Conservation (phyloP, 2,113 vertebrate species). For the Heptranchias perlo region DNA sequence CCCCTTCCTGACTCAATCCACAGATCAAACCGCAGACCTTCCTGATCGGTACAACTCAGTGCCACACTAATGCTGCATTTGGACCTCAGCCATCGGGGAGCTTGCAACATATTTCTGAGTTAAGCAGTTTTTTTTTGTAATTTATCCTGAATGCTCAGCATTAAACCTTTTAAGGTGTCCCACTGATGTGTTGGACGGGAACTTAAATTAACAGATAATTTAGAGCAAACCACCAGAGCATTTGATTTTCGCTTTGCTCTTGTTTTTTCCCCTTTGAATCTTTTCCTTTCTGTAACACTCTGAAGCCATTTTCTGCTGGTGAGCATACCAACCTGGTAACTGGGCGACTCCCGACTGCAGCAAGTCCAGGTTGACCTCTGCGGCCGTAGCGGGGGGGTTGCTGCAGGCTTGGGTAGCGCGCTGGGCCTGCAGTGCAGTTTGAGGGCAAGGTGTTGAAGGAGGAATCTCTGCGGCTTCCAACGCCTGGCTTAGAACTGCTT, state of each 20-base stretch:
- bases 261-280: neutral
- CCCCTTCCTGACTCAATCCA: neutral
- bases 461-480: neutral
- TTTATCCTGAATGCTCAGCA: neutral
- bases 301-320: neutral
- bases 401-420: neutral
- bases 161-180: neutral
- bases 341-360: constrained; percentile 60
- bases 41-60: neutral
- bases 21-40: neutral
- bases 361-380: constrained; percentile 61
- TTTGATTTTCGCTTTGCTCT: neutral
- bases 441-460: neutral
- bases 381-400: constrained; percentile 49
- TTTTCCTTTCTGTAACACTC: neutral
- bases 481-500: neutral
- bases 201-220: neutral
- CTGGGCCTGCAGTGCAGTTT: neutral
- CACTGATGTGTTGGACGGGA: neutral
- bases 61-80: neutral
- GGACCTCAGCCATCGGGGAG: neutral
- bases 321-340: constrained; percentile 59
- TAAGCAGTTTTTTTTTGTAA: neutral
- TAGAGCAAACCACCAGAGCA: neutral
- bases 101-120: neutral